phyloP scores from a whole-genome alignment of 2,888 invertebrate genomes.

The Atethmia centrago region DNA sequence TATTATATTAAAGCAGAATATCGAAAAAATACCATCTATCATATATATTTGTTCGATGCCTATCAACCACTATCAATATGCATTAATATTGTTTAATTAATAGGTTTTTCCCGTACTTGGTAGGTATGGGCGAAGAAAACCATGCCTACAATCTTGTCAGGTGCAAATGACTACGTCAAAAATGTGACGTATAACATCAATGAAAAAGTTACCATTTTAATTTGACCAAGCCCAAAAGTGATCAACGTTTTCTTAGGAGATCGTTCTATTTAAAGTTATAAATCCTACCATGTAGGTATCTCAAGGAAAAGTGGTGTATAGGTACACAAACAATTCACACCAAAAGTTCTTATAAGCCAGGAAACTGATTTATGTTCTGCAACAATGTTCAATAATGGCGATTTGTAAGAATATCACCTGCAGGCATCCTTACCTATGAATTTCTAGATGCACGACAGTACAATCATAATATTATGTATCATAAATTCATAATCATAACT shows the following conservation, averaged over 20 bases:
- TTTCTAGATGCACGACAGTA: conserved; percentile 20
- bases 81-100: not conserved
- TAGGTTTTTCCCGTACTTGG: not conserved
- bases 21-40: not conserved
- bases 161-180: not conserved
- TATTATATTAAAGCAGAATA: not conserved
- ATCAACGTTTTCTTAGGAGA: not conserved
- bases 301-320: not conserved
- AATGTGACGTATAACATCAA: not conserved
- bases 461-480: not conserved
- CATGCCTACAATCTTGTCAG: too few species aligned
- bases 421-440: conserved; percentile 22
- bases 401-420: conserved; percentile 8
- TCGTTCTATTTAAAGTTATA: too few species aligned
- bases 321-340: not conserved
- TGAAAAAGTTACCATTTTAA: not conserved
- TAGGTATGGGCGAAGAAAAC: not conserved
- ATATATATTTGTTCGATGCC: conserved; percentile 1
- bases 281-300: not conserved
- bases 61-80: conserved; percentile 5
- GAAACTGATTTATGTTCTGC: conserved; percentile 22
- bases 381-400: conserved; percentile 21
- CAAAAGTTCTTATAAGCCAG: conserved; percentile 5
- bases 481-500: not conserved
- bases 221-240: not conserved